Conservation (phyloP, 2,888 invertebrate genomes). For the Cyclophora albipunctata region DNA sequence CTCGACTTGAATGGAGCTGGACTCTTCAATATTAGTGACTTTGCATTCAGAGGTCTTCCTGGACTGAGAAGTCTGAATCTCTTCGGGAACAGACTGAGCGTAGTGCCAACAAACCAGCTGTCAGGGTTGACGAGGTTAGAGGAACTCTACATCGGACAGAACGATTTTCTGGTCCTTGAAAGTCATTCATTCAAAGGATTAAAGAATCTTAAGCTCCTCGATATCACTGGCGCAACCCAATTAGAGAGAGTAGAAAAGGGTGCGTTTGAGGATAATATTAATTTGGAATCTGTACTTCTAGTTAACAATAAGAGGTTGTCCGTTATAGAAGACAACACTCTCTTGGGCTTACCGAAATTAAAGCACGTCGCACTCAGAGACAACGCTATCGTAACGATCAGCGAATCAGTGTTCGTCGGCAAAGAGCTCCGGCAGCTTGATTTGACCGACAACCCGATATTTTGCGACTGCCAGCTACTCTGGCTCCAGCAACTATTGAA, state of each 20-base stretch:
- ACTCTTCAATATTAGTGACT: conserved; percentile 84
- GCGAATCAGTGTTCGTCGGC: conserved; percentile 88
- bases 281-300: conserved; percentile 84
- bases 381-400: conserved; percentile 83
- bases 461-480: conserved; percentile 86
- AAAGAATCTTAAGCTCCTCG: conserved; percentile 83
- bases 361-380: conserved; percentile 85
- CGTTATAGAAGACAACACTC: conserved; percentile 83
- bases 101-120: conserved; percentile 85
- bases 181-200: conserved; percentile 86
- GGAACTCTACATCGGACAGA: conserved; percentile 88
- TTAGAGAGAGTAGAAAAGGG: conserved; percentile 84
- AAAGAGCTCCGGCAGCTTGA: conserved; percentile 84
- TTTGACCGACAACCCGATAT: conserved; percentile 87
- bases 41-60: conserved; percentile 84
- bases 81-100: conserved; percentile 84
- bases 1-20: conserved; percentile 88
- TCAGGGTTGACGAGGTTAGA: conserved; percentile 83
- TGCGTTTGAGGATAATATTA: conserved; percentile 86
- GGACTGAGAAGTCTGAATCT: conserved; percentile 85
- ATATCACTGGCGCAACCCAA: conserved; percentile 85
- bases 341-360: conserved; percentile 86
- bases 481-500: conserved; percentile 85
- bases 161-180: conserved; percentile 82
- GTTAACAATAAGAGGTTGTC: conserved; percentile 85